Conservation (phyloP, 53 echinoderm and acorn worm species). For the Holothuria leucospilota region DNA sequence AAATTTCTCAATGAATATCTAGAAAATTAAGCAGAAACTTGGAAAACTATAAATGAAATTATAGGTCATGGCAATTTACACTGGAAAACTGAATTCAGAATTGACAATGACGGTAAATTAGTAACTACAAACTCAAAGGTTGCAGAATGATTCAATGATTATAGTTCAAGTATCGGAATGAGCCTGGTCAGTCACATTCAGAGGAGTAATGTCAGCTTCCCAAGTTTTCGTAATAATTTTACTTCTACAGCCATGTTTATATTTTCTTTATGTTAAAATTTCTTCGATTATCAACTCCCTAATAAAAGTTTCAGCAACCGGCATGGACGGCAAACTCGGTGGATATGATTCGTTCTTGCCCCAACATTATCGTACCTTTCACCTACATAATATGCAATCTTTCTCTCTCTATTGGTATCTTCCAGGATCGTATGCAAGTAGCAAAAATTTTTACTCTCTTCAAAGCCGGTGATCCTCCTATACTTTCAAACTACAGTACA, state of each 20-base stretch:
- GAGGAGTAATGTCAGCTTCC: background rate
- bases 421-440: background rate
- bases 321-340: background rate
- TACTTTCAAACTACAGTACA: conserved; percentile 2
- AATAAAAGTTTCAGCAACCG: background rate
- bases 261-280: background rate
- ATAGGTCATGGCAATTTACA: no score
- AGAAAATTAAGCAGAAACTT: no score
- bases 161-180: no score
- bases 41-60: no score
- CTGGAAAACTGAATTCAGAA: no score
- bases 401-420: background rate
- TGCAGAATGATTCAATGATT: no score
- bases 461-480: conserved; percentile 5
- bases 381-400: background rate
- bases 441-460: background rate
- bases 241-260: background rate
- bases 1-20: no score
- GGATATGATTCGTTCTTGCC: background rate
- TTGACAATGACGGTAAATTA: no score
- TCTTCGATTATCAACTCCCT: background rate
- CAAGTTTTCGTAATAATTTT: background rate
- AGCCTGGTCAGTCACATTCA: background rate
- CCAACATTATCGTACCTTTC: background rate
- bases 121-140: no score